phyloP scores from a whole-genome alignment of 1,140 invertebrate genomes.

The Neoseiulus cucumeris region DNA sequence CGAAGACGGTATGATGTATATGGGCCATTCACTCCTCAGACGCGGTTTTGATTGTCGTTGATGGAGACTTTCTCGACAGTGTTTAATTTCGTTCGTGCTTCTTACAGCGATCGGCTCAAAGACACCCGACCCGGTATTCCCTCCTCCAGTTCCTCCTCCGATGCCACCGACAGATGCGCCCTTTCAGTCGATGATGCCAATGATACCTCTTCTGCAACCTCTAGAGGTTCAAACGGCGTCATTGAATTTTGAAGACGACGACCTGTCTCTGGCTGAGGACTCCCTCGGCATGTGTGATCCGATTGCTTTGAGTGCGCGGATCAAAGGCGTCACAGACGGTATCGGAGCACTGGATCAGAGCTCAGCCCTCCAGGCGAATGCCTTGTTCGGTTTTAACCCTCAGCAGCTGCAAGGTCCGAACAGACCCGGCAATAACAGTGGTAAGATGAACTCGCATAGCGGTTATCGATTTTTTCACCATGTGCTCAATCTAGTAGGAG shows the following conservation, averaged over 20 bases:
- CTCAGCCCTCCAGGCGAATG: too few relatives aligned
- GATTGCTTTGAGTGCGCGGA: background rate
- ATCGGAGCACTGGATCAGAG: too few relatives aligned
- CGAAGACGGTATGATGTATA: background rate
- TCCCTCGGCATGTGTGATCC: constrained; percentile 1
- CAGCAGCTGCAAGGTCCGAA: too few relatives aligned
- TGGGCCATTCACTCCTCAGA: too few relatives aligned
- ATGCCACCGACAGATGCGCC: background rate
- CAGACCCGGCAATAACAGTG: too few relatives aligned
- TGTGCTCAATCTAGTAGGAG: too few relatives aligned
- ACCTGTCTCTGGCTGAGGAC: background rate
- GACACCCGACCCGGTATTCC: background rate
- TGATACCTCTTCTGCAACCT: background rate
- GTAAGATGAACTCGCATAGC: too few relatives aligned
- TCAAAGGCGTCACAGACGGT: background rate
- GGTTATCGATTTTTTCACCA: too few relatives aligned
- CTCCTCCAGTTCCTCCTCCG: background rate
- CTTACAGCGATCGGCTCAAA: background rate
- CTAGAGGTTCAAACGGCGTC: constrained; percentile 5
- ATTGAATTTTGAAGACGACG: background rate
- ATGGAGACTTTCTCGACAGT: too few relatives aligned
- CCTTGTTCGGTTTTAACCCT: too few relatives aligned
- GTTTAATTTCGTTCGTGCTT: too few relatives aligned
- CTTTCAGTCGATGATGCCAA: background rate
- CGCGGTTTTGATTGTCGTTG: too few relatives aligned